These are phyloP conservation scores for Silurus meridionalis DNA, from an alignment of 2,113 vertebrate genomes.

Conservation along the genomic window DNA sequence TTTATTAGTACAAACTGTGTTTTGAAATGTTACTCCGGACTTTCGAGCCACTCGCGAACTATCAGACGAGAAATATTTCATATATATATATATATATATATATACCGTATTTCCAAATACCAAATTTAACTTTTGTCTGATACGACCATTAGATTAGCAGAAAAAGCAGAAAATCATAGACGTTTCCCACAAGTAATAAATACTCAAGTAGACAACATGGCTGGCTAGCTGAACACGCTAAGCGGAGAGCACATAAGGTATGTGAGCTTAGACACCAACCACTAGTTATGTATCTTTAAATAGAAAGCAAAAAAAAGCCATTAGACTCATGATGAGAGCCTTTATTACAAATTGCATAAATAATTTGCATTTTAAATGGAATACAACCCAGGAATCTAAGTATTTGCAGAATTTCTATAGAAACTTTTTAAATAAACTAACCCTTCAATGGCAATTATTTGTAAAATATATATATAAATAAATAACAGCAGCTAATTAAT, in stretches of 20 bases:
- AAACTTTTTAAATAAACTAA: not conserved
- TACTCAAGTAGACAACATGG: not conserved
- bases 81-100: no score
- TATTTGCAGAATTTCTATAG: not conserved
- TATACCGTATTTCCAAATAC: no score
- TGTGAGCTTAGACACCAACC: not conserved
- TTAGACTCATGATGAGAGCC: not conserved
- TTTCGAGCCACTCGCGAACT: no score
- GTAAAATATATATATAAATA: not conserved
- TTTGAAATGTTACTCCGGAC: no score
- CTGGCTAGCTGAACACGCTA: no score
- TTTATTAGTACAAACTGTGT: no score
- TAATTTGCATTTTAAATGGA: not conserved
- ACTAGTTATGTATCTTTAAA: no score
- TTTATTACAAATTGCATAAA: not conserved
- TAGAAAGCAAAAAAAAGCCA: no score
- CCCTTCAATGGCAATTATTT: not conserved
- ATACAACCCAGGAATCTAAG: not conserved
- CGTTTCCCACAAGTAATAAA: not conserved
- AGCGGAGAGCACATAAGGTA: no score
- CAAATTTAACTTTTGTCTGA: not conserved
- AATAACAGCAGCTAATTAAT: not conserved
- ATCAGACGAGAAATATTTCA: no score
- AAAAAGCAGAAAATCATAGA: not conserved
- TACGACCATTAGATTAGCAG: not conserved